Evolutionary conservation across 2,888 invertebrate species (phyloP).

Genomic region (Hartigia nigra): DNA sequence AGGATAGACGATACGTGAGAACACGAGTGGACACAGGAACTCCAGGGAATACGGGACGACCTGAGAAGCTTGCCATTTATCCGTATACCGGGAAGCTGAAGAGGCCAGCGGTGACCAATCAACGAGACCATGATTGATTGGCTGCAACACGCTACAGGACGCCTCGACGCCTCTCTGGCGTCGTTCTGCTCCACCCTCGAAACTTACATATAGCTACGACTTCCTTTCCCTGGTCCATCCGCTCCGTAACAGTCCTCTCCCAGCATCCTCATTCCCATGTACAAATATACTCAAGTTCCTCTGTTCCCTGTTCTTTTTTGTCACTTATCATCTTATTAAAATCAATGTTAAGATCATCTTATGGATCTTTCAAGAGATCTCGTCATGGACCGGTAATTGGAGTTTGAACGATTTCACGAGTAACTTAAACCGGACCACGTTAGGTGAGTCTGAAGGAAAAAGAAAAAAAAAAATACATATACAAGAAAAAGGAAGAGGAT

Average conservation of each 20-base stretch:
- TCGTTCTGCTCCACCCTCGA: slow-evolving; percentile 20
- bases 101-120: slow-evolving; percentile 17
- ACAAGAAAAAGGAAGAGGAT: slow-evolving; percentile 20
- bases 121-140: slow-evolving; percentile 22
- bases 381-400: not conserved
- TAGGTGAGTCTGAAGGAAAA: not conserved
- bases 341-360: not conserved
- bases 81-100: slow-evolving; percentile 14
- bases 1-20: slow-evolving; percentile 31
- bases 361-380: not conserved
- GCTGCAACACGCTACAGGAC: slow-evolving; percentile 20
- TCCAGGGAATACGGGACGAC: slow-evolving; percentile 16
- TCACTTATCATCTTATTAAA: not conserved
- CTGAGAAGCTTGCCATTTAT: slow-evolving; percentile 2
- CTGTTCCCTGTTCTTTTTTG: too few species aligned
- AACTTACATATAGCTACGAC: not conserved
- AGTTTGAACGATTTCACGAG: slow-evolving; percentile 7
- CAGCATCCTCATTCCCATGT: not conserved
- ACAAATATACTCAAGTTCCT: not conserved
- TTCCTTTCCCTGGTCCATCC: not conserved
- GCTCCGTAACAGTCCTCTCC: not conserved
- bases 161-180: slow-evolving; percentile 21
- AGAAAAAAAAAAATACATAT: not conserved
- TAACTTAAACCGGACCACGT: not conserved
- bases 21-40: slow-evolving; percentile 31